A percentile compares a stretch with the other conserved stretches of the same genome.
phyloP scores from a whole-genome alignment of 2,888 invertebrate genomes.

The Andrena marginata region DNA sequence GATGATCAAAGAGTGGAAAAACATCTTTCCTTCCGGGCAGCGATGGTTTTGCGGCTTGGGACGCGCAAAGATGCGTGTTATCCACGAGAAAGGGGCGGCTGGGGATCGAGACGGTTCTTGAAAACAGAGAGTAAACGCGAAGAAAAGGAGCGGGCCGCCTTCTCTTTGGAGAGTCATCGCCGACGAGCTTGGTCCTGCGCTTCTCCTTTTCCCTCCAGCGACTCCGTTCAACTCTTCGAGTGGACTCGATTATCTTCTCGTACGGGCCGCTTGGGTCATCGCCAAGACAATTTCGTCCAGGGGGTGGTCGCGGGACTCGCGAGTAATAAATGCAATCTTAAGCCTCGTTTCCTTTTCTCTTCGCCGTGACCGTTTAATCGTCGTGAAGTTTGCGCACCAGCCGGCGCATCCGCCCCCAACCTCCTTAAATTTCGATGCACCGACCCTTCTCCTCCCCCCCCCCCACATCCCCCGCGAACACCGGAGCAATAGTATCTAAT shows the following conservation, averaged over 20 bases:
- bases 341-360: conserved; percentile 43
- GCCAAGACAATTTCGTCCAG: conserved; percentile 74
- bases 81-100: conserved; percentile 21
- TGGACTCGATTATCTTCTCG: conserved; percentile 80
- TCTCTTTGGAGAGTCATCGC: conserved; percentile 47
- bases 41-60: conserved; percentile 15
- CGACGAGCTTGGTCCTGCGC: not conserved
- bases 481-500: conserved; percentile 32
- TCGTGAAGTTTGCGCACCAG: not conserved
- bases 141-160: not conserved
- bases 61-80: conserved; percentile 32
- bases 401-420: not conserved
- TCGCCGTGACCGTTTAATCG: conserved; percentile 58
- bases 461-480: not conserved
- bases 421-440: conserved; percentile 21
- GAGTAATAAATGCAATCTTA: conserved; percentile 76
- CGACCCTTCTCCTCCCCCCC: not conserved
- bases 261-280: conserved; percentile 70
- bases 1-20: conserved; percentile 70
- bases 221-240: conserved; percentile 71
- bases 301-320: conserved; percentile 24
- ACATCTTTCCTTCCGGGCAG: conserved; percentile 29
- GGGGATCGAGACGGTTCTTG: conserved; percentile 7
- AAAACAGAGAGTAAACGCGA: conserved; percentile 1
- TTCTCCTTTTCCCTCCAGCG: conserved; percentile 15